Conservation (phyloP, 2,113 vertebrate species). For the Sinocyclocheilus anshuiensis region DNA sequence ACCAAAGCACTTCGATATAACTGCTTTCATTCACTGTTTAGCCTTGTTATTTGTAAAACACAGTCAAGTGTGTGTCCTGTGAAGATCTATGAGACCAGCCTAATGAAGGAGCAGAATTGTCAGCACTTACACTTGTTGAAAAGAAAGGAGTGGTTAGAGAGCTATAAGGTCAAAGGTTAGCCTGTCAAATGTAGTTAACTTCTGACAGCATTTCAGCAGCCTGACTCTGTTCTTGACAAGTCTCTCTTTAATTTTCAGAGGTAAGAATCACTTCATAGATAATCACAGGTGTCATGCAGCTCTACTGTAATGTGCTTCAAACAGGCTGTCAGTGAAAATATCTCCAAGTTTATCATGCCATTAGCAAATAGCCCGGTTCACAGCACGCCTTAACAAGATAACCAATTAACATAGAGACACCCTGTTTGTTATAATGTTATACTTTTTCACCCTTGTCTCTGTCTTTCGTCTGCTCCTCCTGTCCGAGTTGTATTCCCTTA, state of each 20-base stretch:
- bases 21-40: neutral
- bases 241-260: neutral
- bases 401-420: constrained; percentile 56
- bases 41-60: neutral
- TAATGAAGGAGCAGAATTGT: neutral
- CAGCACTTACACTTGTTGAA: neutral
- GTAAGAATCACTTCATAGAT: neutral
- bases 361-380: constrained; percentile 1
- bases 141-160: neutral
- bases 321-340: constrained; percentile 43
- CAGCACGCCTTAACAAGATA: constrained; percentile 52
- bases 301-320: neutral
- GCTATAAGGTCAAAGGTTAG: neutral
- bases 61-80: neutral
- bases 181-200: neutral
- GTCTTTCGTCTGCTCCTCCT: constrained; percentile 49
- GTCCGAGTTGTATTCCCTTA: constrained; percentile 62
- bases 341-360: constrained; percentile 50
- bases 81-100: neutral
- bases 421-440: constrained; percentile 53
- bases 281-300: neutral
- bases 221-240: neutral
- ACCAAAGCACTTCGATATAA: neutral
- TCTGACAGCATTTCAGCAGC: neutral
- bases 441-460: constrained; percentile 54